Base-by-base conservation (phyloP, 2,797 vertebrate genomes). In the Borostomias antarcticus region DNA sequence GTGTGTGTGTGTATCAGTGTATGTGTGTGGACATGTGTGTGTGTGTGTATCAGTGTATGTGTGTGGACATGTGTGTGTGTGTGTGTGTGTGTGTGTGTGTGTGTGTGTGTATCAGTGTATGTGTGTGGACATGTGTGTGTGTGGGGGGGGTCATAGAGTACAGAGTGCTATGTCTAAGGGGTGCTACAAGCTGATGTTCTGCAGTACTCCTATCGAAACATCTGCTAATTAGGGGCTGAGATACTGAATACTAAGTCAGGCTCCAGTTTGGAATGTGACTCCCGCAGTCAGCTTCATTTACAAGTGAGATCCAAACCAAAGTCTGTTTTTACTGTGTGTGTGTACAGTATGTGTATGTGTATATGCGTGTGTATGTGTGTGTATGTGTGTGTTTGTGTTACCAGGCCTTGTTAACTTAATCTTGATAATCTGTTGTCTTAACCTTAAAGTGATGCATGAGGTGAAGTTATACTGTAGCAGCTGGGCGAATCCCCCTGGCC, bases 141-240 rank as follows among this genome's bases (percentile, higher is more conserved):
- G n/a, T n/a, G n/a, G n/a, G n/a, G n/a, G n/a, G n/a, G n/a, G n/a
- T n/a, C n/a, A n/a, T 58, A 6, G n/a, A 58, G 35, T 13, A 37
- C 11, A 21, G 32, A 15, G 9, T 25, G 28, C 53, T 54, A 66
- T 40, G 19, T 48, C 19, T 43, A 30, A 47, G 47, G 53, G 40
- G 30, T 59, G 67, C 65, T 43, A 65, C 30, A 33, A 19, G 58
- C 50, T 45, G 21, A 58, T 40, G 29, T 54, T 32, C 64, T 30
- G 50, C 21, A 23, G 53, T 32, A 30, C 26, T 37, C 54, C 56
- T 51, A 70, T 43, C 47, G 11, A 66, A 62, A 67, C 67, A 68
- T 76, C 58, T 69, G 69, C 62, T 62, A 69, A 26, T 59, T 62
- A 37, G 56, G 28, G 40, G 37, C 59, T 54, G 59, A 54, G 15